These are phyloP conservation scores for Genyomyrus donnyi DNA, from an alignment of 2,113 vertebrate genomes.

Conservation along the genomic window DNA sequence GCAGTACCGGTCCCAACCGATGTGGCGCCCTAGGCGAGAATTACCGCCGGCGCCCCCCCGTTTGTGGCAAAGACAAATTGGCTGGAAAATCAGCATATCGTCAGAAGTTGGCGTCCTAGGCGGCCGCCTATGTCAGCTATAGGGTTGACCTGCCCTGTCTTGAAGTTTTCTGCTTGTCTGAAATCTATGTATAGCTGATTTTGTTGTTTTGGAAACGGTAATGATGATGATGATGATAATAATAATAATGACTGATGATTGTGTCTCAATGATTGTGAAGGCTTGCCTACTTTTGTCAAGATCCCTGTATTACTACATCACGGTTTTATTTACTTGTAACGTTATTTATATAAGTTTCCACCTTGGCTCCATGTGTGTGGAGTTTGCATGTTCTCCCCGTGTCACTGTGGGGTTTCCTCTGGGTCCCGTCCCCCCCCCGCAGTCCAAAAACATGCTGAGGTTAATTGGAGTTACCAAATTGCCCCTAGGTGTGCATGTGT, in stretches of 20 bases:
- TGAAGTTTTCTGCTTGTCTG: not conserved
- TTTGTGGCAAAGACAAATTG: not conserved
- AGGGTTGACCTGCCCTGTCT: not conserved
- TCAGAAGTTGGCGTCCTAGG: not conserved
- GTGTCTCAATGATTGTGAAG: not conserved
- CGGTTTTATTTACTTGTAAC: not conserved
- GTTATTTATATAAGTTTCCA: too few relatives aligned
- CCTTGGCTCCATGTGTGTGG: not conserved
- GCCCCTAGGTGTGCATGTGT: not conserved
- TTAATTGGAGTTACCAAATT: not conserved
- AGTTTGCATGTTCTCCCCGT: not conserved
- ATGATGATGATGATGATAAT: not conserved
- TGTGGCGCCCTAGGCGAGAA: not conserved
- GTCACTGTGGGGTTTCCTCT: not conserved
- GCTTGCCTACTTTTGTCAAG: not conserved
- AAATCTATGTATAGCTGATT: not conserved
- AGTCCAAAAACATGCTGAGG: not conserved
- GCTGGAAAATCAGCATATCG: not conserved
- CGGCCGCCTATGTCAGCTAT: not conserved
- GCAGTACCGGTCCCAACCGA: not conserved
- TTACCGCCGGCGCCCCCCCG: not conserved
- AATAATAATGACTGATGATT: not conserved
- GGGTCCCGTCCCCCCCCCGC: too few relatives aligned
- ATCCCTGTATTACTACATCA: not conserved
- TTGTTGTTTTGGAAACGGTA: too few relatives aligned